phyloP scores from a whole-genome alignment of 1,140 invertebrate genomes.

The Metopolophium dirhodum region DNA sequence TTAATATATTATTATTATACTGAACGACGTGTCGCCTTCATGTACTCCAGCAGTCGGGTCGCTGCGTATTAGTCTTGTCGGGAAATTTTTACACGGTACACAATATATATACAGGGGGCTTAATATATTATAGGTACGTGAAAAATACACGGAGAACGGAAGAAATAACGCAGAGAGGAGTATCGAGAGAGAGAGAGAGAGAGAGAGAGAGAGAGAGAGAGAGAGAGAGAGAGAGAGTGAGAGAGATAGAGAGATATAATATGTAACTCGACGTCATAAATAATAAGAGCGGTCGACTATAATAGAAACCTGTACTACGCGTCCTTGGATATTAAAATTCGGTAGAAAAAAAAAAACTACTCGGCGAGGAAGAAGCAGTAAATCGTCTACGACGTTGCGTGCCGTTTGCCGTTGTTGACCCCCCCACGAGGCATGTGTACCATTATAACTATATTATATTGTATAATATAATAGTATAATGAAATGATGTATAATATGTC shows the following conservation, averaged over 20 bases:
- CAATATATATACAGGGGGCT: neutral
- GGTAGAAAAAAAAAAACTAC: conserved; percentile 29
- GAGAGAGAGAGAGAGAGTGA: neutral
- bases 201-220: neutral
- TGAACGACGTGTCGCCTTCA: neutral
- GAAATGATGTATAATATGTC: no score
- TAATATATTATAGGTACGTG: no score
- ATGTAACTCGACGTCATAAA: conserved; percentile 40
- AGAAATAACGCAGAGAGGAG: neutral
- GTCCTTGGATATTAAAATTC: conserved; percentile 52
- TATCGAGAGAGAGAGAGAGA: neutral
- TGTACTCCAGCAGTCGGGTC: no score
- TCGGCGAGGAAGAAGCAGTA: conserved; percentile 28
- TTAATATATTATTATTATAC: neutral
- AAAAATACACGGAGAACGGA: neutral
- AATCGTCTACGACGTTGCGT: conserved; percentile 38
- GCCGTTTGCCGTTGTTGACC: conserved; percentile 37
- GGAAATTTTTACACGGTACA: neutral
- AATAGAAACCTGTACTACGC: conserved; percentile 51
- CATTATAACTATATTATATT: conserved; percentile 19
- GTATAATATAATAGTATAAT: neutral
- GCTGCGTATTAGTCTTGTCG: neutral
- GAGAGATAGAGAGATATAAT: neutral
- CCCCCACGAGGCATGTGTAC: neutral
- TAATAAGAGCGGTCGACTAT: conserved; percentile 41